A percentile compares a stretch with the other conserved stretches of the same genome.
phyloP scores from a whole-genome alignment of 2,888 invertebrate species.

The Phaonia tiefii region DNA sequence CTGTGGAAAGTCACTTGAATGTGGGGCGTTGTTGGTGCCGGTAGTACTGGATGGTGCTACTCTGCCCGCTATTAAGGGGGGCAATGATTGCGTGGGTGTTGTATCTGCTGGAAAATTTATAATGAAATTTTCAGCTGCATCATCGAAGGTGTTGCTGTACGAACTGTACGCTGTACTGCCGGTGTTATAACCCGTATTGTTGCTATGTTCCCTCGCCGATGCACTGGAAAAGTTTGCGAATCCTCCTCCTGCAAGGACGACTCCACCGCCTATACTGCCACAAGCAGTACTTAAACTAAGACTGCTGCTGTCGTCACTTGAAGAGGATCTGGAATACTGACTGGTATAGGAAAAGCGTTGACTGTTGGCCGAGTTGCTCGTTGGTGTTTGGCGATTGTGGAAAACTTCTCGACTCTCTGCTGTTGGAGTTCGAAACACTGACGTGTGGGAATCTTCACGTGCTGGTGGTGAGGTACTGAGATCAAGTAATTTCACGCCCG shows the following conservation, averaged over 20 bases:
- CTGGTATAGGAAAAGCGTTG: conserved; percentile 68
- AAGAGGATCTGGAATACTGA: conserved; percentile 70
- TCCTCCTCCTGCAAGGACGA: not conserved
- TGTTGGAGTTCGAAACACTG: conserved; percentile 41
- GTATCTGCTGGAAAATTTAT: conserved; percentile 78
- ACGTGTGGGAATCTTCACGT: conserved; percentile 37
- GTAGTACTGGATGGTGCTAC: not conserved
- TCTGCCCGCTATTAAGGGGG: not conserved
- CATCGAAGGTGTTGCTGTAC: conserved; percentile 72
- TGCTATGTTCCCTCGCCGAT: conserved; percentile 1
- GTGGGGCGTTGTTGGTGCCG: not conserved
- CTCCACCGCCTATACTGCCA: not conserved
- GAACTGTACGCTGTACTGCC: conserved; percentile 46
- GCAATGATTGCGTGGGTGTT: conserved; percentile 53
- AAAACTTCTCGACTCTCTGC: conserved; percentile 33
- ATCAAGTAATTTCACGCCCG: conserved; percentile 70
- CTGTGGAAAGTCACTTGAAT: not conserved
- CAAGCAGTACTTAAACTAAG: conserved; percentile 49
- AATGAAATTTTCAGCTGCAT: conserved; percentile 77
- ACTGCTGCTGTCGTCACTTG: conserved; percentile 72
- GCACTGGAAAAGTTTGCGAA: not conserved
- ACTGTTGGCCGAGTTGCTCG: conserved; percentile 35
- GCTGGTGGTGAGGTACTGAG: conserved; percentile 69
- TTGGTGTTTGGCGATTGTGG: conserved; percentile 41
- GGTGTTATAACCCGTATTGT: conserved; percentile 31